These are phyloP conservation scores for Coturnix japonica DNA, from an alignment of 2,113 vertebrate genomes.

Conservation along the genomic window DNA sequence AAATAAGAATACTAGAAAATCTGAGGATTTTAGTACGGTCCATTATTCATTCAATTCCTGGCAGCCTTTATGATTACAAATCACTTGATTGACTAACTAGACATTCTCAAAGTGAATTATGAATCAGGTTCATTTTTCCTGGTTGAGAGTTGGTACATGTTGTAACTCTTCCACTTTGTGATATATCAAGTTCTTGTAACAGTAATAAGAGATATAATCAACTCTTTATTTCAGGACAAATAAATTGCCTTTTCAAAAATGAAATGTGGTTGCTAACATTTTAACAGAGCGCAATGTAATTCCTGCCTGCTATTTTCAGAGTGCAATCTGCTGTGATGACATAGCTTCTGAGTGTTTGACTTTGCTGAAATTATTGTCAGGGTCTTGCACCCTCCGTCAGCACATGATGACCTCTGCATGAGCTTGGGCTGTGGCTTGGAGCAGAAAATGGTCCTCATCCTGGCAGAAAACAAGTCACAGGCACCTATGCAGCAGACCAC, in stretches of 20 bases:
- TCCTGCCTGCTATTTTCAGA: conserved; percentile 57
- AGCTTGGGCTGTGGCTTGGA: not conserved
- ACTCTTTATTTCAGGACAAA: conserved; percentile 78
- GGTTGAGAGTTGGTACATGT: conserved; percentile 78
- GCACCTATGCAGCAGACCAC: not conserved
- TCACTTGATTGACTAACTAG: conserved; percentile 98
- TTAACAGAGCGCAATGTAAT: conserved; percentile 69
- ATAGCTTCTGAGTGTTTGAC: conserved; percentile 62
- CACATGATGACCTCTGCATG: not conserved
- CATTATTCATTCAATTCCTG: conserved; percentile 95
- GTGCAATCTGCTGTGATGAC: conserved; percentile 53
- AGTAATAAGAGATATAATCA: conserved; percentile 80
- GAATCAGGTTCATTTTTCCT: conserved; percentile 83
- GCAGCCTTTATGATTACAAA: conserved; percentile 97
- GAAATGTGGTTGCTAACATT: conserved; percentile 75
- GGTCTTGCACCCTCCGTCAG: not conserved
- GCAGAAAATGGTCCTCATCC: not conserved
- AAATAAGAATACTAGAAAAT: conserved; percentile 91
- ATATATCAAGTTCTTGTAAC: conserved; percentile 78
- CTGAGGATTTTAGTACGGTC: conserved; percentile 88
- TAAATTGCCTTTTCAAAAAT: conserved; percentile 78
- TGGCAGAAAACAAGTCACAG: not conserved
- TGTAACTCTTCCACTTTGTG: conserved; percentile 78
- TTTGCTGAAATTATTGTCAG: conserved; percentile 49
- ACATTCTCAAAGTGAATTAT: conserved; percentile 92